A percentile compares a stretch with the other conserved stretches of the same genome.
These are phyloP conservation scores for Gymnosoma rotundatum DNA, from an alignment of 2,888 invertebrate genomes.

Conservation along the genomic window DNA sequence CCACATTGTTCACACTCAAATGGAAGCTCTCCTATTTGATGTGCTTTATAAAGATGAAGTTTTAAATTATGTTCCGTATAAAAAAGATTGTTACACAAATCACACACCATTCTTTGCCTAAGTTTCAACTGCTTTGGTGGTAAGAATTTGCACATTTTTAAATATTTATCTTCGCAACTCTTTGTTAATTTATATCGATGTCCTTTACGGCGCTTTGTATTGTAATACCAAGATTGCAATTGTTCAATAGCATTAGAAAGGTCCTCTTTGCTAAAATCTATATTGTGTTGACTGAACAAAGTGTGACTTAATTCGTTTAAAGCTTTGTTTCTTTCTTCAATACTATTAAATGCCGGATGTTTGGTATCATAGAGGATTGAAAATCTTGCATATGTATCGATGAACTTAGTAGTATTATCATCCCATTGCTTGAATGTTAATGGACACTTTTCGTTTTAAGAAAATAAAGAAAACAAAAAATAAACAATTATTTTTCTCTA, in stretches of 20 bases:
- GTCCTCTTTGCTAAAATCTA: constrained; percentile 74
- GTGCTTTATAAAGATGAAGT: constrained; percentile 75
- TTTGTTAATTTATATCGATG: constrained; percentile 55
- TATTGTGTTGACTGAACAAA: constrained; percentile 64
- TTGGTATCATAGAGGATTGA: constrained; percentile 75
- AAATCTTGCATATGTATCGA: constrained; percentile 74
- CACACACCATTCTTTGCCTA: constrained; percentile 72
- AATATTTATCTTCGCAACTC: constrained; percentile 73
- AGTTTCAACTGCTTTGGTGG: constrained; percentile 72
- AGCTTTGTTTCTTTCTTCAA: constrained; percentile 72
- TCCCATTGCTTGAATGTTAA: constrained; percentile 64
- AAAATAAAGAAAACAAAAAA: constrained; percentile 65
- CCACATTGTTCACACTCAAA: constrained; percentile 75
- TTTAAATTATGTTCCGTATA: constrained; percentile 75
- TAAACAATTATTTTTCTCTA: constrained; percentile 59
- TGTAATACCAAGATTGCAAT: constrained; percentile 76
- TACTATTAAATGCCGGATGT: constrained; percentile 73
- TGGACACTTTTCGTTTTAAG: constrained; percentile 65
- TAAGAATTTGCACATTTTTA: constrained; percentile 73
- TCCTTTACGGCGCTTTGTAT: constrained; percentile 65
- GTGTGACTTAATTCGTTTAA: constrained; percentile 74
- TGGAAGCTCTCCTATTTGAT: constrained; percentile 76
- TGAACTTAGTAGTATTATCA: constrained; percentile 73
- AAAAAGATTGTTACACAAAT: constrained; percentile 73
- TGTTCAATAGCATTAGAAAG: constrained; percentile 75